phyloP scores from a whole-genome alignment of 1,140 invertebrate genomes.

The Papilio helenus region DNA sequence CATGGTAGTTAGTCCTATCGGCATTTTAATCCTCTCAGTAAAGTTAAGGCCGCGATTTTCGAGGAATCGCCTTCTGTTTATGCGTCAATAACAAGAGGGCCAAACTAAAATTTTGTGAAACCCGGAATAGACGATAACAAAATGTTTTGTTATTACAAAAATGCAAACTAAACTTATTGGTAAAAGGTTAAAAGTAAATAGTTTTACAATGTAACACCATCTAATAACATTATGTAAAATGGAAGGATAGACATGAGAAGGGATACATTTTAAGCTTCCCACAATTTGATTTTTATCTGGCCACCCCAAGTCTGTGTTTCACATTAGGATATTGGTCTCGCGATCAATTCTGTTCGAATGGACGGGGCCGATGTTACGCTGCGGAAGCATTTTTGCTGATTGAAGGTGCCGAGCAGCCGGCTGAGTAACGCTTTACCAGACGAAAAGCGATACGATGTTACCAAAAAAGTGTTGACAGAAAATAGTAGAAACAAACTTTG shows the following conservation, averaged over 20 bases:
- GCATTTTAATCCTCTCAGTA: not conserved
- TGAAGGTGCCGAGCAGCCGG: constrained; percentile 9
- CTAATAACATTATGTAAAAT: not conserved
- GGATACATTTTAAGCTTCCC: constrained; percentile 7
- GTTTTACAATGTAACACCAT: not conserved
- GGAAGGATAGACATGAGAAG: not conserved
- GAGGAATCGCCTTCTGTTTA: not conserved
- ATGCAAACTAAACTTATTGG: too few relatives aligned
- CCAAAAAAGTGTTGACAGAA: not conserved
- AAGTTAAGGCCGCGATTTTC: not conserved
- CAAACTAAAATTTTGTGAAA: too few relatives aligned
- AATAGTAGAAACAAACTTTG: not conserved
- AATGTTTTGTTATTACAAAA: too few relatives aligned
- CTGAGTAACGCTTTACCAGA: not conserved
- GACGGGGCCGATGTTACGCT: constrained; percentile 50
- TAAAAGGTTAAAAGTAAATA: not conserved
- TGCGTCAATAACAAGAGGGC: not conserved
- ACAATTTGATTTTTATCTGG: constrained; percentile 33
- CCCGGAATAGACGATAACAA: too few relatives aligned
- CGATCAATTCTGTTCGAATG: constrained; percentile 69
- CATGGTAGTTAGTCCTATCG: not conserved
- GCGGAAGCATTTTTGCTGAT: constrained; percentile 38
- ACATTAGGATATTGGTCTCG: constrained; percentile 77
- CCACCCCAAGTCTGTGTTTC: constrained; percentile 60
- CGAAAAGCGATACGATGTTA: not conserved